Conservation (phyloP, 1,140 invertebrate genomes). For the Bemisia tabaci region DNA sequence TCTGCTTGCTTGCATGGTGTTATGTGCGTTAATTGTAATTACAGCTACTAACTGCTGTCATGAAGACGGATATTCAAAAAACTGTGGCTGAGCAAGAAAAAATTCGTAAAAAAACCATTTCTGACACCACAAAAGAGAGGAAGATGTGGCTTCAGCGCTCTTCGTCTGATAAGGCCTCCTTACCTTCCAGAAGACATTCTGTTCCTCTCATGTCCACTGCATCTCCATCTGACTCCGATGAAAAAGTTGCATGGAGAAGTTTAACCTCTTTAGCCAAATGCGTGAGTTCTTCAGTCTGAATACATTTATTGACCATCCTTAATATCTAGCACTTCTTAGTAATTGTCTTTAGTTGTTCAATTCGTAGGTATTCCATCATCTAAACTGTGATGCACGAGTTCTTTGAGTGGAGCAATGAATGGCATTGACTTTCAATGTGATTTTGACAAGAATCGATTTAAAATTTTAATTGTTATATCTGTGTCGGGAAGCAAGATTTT, state of each 20-base stretch:
- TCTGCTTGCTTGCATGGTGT: constrained; percentile 14
- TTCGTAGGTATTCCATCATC: no score
- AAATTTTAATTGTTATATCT: no score
- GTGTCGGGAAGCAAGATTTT: no score
- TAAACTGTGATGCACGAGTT: no score
- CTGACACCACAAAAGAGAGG: neutral
- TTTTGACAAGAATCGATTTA: no score
- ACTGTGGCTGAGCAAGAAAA: constrained; percentile 4
- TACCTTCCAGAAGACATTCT: neutral
- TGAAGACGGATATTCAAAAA: constrained; percentile 60
- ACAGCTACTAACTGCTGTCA: constrained; percentile 61
- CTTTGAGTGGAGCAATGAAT: no score
- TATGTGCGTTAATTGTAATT: constrained; percentile 23
- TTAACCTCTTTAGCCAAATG: neutral
- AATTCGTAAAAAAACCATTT: neutral
- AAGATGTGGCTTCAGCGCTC: constrained; percentile 1
- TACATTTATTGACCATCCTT: neutral
- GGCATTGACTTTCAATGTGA: no score
- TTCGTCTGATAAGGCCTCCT: neutral
- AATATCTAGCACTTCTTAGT: no score
- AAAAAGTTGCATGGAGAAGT: neutral
- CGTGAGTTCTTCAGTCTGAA: neutral
- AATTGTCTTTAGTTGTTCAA: no score
- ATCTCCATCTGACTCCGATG: neutral
- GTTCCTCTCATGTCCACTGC: neutral